Evolutionary conservation across 1,140 invertebrate genomes (phyloP), one percentile per base, ranked within the genome.

Genomic region (Drosophila jambulina): DNA sequence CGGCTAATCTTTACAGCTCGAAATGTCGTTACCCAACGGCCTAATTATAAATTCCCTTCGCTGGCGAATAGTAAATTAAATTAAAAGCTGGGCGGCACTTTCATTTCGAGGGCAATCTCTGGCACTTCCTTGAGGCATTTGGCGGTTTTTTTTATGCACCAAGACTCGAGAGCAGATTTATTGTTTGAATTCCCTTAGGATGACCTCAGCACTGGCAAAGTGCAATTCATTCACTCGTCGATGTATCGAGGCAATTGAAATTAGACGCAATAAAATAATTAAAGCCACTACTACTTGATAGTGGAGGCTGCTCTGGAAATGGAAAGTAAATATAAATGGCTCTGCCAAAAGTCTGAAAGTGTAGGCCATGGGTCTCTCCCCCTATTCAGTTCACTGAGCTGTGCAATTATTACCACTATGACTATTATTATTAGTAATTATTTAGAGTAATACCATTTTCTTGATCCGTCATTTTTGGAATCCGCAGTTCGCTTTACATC

Each of bases 391-490:
- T 56, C 34, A 49, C 7, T 51, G 38, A 34, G 48, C 34, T 46
- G n/a, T 57, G n/a, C 58, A 75, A 65, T 58, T 42, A 34, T 61
- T 1, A 17, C 8, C 6, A 23, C 32, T 36, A 34, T 23, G 13
- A 23, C 25, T 27, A 75, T n/a, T 58, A 42, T 45, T 58, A 46
- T 21, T 49, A 12, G 29, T 51, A 29, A 51, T 32, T 29, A 48
- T 19, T 25, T 19, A 17, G 13, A 13, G n/a, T 51, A 77, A 27
- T 86, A 87, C 84, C 84, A 65, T 83, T 87, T 64, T 78, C 80
- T 38, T 68, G 70, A 54, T 87, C 84, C 84, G 84, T 62, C 84
- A 87, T 85, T 42, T 60, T 82, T 3, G 13, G 60, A 25, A 34
- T 34, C 32, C 36, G 34, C 38, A 45, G 57, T 54, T 75, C 57